Conservation (phyloP, 1,140 invertebrate species). For the Ostrea edulis region DNA sequence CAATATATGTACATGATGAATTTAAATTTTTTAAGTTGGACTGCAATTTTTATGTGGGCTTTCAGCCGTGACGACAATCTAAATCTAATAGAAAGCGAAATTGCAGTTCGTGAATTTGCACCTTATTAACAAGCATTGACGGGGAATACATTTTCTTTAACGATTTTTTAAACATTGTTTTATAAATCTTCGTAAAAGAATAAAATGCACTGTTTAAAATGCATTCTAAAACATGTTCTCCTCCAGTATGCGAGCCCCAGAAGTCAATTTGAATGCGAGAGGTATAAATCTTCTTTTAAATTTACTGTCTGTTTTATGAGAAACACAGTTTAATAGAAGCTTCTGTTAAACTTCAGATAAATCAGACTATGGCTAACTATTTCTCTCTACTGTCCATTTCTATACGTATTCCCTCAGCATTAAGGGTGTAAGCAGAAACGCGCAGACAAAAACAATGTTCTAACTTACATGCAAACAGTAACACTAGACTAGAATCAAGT, state of each 20-base stretch:
- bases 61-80: background rate
- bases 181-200: background rate
- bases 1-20: background rate
- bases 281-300: background rate
- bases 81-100: conserved; percentile 1
- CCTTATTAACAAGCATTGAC: background rate
- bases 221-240: background rate
- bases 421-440: too few relatives aligned
- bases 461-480: background rate
- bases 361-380: background rate
- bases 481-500: background rate
- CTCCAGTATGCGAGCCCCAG: background rate
- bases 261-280: background rate
- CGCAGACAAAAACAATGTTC: background rate
- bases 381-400: background rate
- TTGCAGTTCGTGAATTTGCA: background rate
- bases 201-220: too few relatives aligned
- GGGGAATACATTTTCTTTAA: background rate
- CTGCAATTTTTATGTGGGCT: background rate
- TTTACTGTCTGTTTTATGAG: background rate
- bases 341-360: too few relatives aligned
- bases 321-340: background rate
- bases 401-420: background rate
- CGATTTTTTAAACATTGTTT: background rate
- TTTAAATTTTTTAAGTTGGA: conserved; percentile 16